Base-by-base conservation (phyloP, 2,888 invertebrate genomes). In the Pilophorus perplexus region DNA sequence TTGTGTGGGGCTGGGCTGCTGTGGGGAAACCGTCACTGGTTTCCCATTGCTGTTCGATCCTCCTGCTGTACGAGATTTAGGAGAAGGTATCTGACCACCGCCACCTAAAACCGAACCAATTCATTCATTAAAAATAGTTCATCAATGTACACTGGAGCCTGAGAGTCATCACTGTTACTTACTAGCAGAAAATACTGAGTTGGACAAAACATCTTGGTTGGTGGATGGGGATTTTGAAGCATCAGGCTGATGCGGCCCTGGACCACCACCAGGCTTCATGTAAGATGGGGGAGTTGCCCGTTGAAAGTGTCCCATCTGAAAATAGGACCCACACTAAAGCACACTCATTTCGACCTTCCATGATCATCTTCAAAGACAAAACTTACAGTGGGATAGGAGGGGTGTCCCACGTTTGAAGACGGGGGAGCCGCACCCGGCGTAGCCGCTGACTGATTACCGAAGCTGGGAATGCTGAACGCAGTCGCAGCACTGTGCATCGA, bases 61-160 rank as follows among this genome's bases (percentile, higher is more conserved):
- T 27, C 48, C 55, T 14, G 54, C 33, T 62, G 52, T 14, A 6
- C 81, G 78, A 38, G 81, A 81, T 74, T 83, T 83, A 54, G 82
- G 82, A n/a, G 83, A 82, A 57, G 82, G 80, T 73, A 82, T 82
- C 76, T 82, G 82, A 27, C 81, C 77, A 38, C 80, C 82, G 81
- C 69, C 40, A 74, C 74, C 67, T 68, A 68, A 69, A 37, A 57
- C 67, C 69, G 25, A 55, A 10, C 5, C 3, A 14, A 20, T 2
- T 14, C 16, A 25, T 20, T 27, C 18, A 20, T 20, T 46, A 16
- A 12, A 4, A 22, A 42, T 54, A 14, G n/a, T 20, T 20, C 6
- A 33, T 33, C 6, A 8, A 6, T 33, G 6, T 8, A 12, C 10
- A 33, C 33, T 6, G 6, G 33, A 33, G 6, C 6, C 33, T 8